Evolutionary conservation across 2,888 invertebrate genomes (phyloP).

Genomic region (Tenthredo notha): DNA sequence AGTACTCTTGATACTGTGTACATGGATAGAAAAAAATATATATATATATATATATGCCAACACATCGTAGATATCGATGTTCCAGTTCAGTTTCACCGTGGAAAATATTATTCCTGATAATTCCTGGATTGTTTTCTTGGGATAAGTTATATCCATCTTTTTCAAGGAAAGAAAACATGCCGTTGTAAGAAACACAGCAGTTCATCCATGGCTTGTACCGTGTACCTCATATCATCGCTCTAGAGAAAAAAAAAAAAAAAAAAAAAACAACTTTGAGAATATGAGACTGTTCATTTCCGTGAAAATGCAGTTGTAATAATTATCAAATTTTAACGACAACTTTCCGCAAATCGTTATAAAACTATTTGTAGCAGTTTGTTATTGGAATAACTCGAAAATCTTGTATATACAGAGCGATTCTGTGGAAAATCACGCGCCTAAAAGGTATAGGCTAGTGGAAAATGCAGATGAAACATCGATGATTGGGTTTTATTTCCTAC

Average conservation of each 20-base stretch:
- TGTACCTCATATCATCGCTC: neutral
- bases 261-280: neutral
- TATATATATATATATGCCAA: neutral
- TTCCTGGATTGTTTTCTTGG: neutral
- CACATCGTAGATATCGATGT: neutral
- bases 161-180: neutral
- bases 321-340: too few relatives aligned
- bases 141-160: neutral
- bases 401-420: neutral
- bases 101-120: neutral
- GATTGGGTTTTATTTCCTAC: too few relatives aligned
- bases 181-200: neutral
- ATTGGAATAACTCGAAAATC: neutral
- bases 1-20: neutral
- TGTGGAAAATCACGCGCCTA: too few relatives aligned
- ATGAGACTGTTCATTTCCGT: neutral
- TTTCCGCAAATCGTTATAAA: too few relatives aligned
- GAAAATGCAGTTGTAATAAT: neutral
- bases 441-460: too few relatives aligned
- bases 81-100: neutral
- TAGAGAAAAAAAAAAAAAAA: neutral
- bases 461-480: too few relatives aligned
- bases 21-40: neutral
- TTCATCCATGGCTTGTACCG: neutral
- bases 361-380: neutral